Percentiles rank a stretch among this genome's conserved stretches.
These are phyloP conservation scores for Sinocyclocheilus grahami DNA, from an alignment of 2,113 vertebrate genomes.

Conservation along the genomic window DNA sequence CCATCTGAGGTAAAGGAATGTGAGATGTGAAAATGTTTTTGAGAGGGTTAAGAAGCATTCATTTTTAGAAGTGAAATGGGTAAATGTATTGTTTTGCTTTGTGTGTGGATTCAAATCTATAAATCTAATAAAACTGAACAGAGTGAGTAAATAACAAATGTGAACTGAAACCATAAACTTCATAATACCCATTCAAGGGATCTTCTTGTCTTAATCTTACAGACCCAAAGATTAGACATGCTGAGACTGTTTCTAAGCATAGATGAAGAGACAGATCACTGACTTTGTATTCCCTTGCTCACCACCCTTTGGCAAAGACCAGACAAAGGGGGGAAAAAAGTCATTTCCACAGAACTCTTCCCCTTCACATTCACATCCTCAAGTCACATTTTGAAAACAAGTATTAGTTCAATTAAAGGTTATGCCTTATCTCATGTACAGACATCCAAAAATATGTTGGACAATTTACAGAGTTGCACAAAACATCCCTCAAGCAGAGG, in stretches of 20 bases:
- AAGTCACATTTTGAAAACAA: slow-evolving; percentile 48
- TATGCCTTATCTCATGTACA: slow-evolving; percentile 21
- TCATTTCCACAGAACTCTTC: background rate
- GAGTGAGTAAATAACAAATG: background rate
- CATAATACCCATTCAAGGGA: background rate
- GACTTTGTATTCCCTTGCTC: slow-evolving; percentile 5
- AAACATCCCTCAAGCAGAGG: slow-evolving; percentile 20
- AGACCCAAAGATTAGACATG: background rate
- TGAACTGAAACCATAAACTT: background rate
- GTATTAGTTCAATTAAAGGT: slow-evolving; percentile 48
- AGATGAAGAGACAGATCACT: slow-evolving; percentile 9
- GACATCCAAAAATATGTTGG: background rate
- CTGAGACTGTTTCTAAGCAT: slow-evolving; percentile 45
- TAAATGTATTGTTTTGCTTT: background rate
- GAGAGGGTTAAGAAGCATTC: background rate
- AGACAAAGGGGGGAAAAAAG: background rate
- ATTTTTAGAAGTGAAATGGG: background rate
- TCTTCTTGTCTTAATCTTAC: background rate
- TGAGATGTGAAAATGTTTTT: background rate
- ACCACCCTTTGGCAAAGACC: background rate
- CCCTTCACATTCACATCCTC: background rate
- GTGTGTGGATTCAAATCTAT: background rate
- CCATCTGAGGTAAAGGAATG: background rate
- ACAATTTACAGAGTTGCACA: slow-evolving; percentile 14
- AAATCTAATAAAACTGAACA: background rate